A percentile compares a stretch with the other conserved stretches of the same genome.
Conservation (phyloP, 2,888 invertebrate species). For the Epirrhoe alternata region DNA sequence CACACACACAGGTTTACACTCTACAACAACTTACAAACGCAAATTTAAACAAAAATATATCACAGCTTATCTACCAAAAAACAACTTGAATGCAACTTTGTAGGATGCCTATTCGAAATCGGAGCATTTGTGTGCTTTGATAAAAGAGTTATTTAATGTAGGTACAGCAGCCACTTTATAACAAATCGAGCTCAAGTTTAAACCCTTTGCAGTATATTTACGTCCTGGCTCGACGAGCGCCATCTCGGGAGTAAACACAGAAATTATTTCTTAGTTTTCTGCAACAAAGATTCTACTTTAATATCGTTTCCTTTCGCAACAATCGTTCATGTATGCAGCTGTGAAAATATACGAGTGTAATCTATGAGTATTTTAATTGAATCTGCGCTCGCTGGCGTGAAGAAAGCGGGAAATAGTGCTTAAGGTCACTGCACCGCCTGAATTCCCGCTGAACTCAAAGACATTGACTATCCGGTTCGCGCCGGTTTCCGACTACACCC, state of each 20-base stretch:
- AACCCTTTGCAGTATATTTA: background rate
- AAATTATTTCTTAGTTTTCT: too few species aligned
- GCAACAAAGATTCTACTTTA: too few species aligned
- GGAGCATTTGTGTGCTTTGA: too few species aligned
- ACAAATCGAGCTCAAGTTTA: background rate
- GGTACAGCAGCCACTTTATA: background rate
- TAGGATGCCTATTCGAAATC: too few species aligned
- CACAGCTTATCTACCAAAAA: too few species aligned
- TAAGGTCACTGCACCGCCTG: background rate
- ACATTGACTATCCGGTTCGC: conserved; percentile 15
- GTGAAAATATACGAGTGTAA: background rate
- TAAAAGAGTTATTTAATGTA: background rate
- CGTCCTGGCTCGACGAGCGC: background rate
- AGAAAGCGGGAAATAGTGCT: background rate
- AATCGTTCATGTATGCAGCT: background rate
- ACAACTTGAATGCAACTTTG: too few species aligned
- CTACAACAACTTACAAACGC: too few species aligned
- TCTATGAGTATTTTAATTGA: background rate
- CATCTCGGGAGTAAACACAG: background rate
- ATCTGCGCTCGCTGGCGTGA: background rate
- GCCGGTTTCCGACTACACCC: conserved; percentile 17
- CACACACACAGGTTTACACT: too few species aligned
- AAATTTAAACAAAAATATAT: too few species aligned
- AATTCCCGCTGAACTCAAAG: conserved; percentile 9
- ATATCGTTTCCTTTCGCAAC: background rate